Evolutionary conservation across 2,113 vertebrate species (phyloP), one percentile per base, ranked within the genome.

Genomic region (Ptychochromis oligacanthus): DNA sequence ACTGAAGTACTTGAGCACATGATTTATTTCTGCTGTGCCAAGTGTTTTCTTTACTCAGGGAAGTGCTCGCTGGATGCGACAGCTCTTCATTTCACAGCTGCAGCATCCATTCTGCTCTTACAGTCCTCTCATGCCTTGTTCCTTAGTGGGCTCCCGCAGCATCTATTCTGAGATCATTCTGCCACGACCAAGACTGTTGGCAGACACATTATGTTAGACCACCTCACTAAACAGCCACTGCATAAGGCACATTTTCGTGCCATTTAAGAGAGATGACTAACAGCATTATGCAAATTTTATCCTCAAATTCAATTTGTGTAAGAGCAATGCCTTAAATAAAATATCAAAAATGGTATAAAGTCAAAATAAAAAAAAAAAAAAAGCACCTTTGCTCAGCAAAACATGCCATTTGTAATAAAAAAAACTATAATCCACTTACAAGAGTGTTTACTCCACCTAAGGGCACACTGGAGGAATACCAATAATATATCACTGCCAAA

Each of bases 1-100:
- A 60, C 77, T 52, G 80, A 93, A 93, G 79, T 76, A 87, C 90
- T 87, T 62, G 87, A 89, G 81, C 87, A 72, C 92, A 93, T 92
- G 91, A 95, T 94, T 94, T 92, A 94, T 95, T 94, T 94, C 92
- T 94, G 87, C 94, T 92, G 88, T 89, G 92, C 91, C 89, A 92
- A 92, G 89, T 93, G 89, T 86, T 95, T 94, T 86, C 82, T 94
- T 92, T 92, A 81, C 92, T 87, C 86, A 40, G 87, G 85, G 85
- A 92, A 93, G 93, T 90, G 90, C 90, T 91, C 81, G 80, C 75
- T 91, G 87, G 88, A 94, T 94, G 93, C 81, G 93, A 94, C 93
- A 94, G 95, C 93, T 89, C 91, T 93, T 91, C 90, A 82, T 93
- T 92, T 93, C 92, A 93, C 93, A 94, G 94, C 92, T 94, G 93